Base-by-base conservation (phyloP, 2,797 vertebrate species). In the Aphelocoma californica region DNA sequence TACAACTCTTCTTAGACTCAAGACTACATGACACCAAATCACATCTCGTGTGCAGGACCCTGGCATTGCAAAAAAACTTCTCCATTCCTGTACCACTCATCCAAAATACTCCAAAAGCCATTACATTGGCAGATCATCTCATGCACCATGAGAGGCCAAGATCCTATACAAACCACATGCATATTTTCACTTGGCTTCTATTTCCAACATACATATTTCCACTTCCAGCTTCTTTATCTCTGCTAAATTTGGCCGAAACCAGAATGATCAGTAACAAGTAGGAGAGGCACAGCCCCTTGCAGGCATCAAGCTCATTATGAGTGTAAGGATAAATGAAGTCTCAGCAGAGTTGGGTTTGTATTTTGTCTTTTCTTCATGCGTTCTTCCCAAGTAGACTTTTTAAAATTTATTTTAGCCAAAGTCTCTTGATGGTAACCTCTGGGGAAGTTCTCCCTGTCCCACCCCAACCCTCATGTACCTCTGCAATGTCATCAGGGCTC, bases 401-500 rank as follows among this genome's bases (percentile, higher is more conserved):
- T 78, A 70, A 40, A 40, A 23, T 14, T 54, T 32, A 58, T 50
- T 42, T 56, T 56, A 72, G n/a, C 14, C 40, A 67, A 80, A 70
- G 42, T 7, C n/a, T 74, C 29, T 44, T 36, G 34, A 83, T 8
- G 21, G 14, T 19, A 57, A 85, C 17, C 53, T 81, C 58, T 72
- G 24, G 31, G 31, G 25, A 70, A n/a, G 36, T n/a, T 67, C 24
- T 71, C 20, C 15, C 18, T 8, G 8, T 73, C 54, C 44, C 45
- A 38, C 10, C 25, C 20, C n/a, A 58, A 5, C 38, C 23, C 67
- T 91, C 56, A 64, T 42, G 0, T 83, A 99, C 99, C 99, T 99
- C 98, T 38, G 99, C 99, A 23, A 99, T 95, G 94, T 99, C 99
- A n/a, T 99, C 99, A 8, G 98, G 97, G 88, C 98, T 99, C 66